These are phyloP conservation scores for Lobophora halterata DNA, from an alignment of 2,888 invertebrate genomes.

Conservation along the genomic window DNA sequence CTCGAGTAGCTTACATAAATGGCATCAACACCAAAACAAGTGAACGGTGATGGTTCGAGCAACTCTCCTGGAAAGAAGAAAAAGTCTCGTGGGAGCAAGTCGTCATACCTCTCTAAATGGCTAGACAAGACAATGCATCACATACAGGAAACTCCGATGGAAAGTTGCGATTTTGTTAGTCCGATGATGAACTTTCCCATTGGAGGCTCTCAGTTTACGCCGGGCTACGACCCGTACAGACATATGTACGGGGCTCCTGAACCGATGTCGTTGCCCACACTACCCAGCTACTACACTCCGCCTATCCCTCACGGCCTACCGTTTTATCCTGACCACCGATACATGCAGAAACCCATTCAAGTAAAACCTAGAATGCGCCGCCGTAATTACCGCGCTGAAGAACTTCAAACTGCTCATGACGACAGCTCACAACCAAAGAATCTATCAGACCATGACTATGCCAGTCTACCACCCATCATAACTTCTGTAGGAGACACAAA, in stretches of 20 bases:
- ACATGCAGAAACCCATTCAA: constrained; percentile 55
- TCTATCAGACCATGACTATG: constrained; percentile 75
- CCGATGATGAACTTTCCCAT: constrained; percentile 57
- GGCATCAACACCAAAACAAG: constrained; percentile 73
- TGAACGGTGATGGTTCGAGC: constrained; percentile 61
- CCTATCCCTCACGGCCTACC: no score
- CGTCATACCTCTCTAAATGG: constrained; percentile 74
- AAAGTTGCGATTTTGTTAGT: constrained; percentile 58
- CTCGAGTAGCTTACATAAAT: constrained; percentile 45
- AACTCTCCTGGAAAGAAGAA: constrained; percentile 73
- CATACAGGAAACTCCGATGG: constrained; percentile 66
- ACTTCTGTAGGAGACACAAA: constrained; percentile 76
- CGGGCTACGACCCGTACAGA: constrained; percentile 71
- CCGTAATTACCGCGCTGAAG: constrained; percentile 55
- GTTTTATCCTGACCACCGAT: constrained; percentile 64
- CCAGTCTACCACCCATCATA: constrained; percentile 87
- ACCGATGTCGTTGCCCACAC: constrained; percentile 83
- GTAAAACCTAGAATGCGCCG: constrained; percentile 57
- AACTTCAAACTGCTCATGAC: constrained; percentile 48
- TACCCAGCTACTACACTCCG: constrained; percentile 77
- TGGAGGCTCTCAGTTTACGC: constrained; percentile 59
- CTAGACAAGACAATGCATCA: constrained; percentile 74
- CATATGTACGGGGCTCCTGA: constrained; percentile 80
- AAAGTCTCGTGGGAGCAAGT: constrained; percentile 67
- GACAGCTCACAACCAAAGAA: constrained; percentile 64